Evolutionary conservation across 1,140 invertebrate genomes (phyloP).

Genomic region (Gyrodactylus salaris): DNA sequence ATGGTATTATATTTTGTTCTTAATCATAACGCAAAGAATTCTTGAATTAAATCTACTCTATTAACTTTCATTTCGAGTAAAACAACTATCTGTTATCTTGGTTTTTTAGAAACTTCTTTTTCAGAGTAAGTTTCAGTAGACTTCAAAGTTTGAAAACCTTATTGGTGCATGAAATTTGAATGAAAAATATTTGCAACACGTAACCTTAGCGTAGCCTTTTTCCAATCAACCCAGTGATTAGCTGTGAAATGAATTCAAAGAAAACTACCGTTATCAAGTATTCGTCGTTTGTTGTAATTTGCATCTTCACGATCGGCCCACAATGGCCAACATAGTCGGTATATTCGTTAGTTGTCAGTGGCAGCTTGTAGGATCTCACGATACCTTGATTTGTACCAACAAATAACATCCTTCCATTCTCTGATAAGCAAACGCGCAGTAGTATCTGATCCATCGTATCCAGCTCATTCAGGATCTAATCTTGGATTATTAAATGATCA

Average conservation of each 20-base stretch:
- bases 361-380: constrained; percentile 38
- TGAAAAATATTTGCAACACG: too few species aligned
- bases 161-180: too few species aligned
- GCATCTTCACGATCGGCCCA: constrained; percentile 26
- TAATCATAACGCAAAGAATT: too few species aligned
- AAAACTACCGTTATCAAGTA: constrained; percentile 32
- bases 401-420: constrained; percentile 39
- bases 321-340: constrained; percentile 35
- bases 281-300: constrained; percentile 27
- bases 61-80: too few species aligned
- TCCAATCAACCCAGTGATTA: too few species aligned
- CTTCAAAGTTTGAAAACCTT: too few species aligned
- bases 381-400: constrained; percentile 34
- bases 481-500: not conserved
- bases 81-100: too few species aligned
- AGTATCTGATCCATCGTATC: constrained; percentile 17
- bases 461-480: constrained; percentile 30
- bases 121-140: too few species aligned
- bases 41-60: too few species aligned
- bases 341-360: constrained; percentile 33
- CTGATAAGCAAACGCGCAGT: constrained; percentile 30
- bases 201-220: too few species aligned
- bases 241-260: constrained; percentile 14
- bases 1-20: too few species aligned
- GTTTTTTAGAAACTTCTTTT: too few species aligned